Conservation (phyloP, 2,797 vertebrate species). For the Poecilia wingei region DNA sequence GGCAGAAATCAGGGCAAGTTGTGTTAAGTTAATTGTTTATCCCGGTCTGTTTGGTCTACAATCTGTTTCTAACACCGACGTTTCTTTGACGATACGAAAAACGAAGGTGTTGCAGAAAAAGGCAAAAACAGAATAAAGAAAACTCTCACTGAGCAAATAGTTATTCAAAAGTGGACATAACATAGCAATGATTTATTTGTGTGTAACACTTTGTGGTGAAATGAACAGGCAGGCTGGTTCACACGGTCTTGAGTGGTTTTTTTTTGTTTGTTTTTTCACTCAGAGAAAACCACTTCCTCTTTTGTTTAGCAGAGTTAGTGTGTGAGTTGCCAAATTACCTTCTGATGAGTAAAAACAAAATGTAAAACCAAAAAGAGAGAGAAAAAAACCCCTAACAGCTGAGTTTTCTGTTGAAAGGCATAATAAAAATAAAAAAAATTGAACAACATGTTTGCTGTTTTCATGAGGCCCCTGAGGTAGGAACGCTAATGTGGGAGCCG, state of each 20-base stretch:
- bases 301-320: not conserved
- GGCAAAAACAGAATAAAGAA: not conserved
- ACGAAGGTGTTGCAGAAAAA: not conserved
- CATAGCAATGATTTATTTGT: not conserved
- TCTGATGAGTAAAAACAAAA: slow-evolving; percentile 21
- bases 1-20: not conserved
- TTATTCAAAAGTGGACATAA: not conserved
- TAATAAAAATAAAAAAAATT: not conserved
- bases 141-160: not conserved
- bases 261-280: not conserved
- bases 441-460: slow-evolving; percentile 23
- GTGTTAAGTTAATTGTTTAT: not conserved
- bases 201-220: not conserved
- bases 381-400: not conserved
- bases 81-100: not conserved
- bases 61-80: not conserved
- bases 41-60: not conserved
- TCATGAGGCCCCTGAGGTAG: slow-evolving; percentile 28
- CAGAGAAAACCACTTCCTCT: slow-evolving; percentile 58
- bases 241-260: slow-evolving; percentile 8
- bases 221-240: slow-evolving; percentile 18
- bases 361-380: slow-evolving; percentile 8
- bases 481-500: slow-evolving; percentile 22
- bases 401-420: not conserved
- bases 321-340: not conserved